A percentile compares a stretch with the other conserved stretches of the same genome.
Evolutionary conservation across 2,888 invertebrate species (phyloP).

Genomic region (Acleris holmiana): DNA sequence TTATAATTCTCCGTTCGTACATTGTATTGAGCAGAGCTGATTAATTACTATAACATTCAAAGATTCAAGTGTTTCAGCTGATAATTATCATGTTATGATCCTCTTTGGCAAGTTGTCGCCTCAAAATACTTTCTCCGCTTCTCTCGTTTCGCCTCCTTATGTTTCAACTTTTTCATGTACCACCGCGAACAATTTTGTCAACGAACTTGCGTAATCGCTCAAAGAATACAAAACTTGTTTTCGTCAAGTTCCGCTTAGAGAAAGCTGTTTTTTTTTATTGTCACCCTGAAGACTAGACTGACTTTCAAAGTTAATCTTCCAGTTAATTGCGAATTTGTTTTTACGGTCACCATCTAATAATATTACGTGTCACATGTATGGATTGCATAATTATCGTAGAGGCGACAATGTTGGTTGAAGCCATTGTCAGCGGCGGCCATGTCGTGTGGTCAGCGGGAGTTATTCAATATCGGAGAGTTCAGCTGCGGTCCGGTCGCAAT

Average conservation of each 20-base stretch:
- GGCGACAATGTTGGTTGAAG: constrained; percentile 41
- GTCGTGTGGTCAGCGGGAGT: constrained; percentile 55
- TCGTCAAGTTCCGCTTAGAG: constrained; percentile 63
- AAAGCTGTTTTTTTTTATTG: constrained; percentile 65
- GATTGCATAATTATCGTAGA: constrained; percentile 46
- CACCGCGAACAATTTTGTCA: constrained; percentile 66
- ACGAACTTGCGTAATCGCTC: constrained; percentile 69
- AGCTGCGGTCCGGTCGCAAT: constrained; percentile 70
- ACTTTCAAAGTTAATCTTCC: constrained; percentile 52
- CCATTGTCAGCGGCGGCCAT: constrained; percentile 43
- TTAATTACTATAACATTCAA: neutral
- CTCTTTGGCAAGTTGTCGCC: constrained; percentile 52
- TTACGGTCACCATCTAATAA: constrained; percentile 22
- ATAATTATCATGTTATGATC: constrained; percentile 51
- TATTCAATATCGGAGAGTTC: constrained; percentile 60
- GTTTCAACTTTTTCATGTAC: constrained; percentile 64
- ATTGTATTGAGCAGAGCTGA: constrained; percentile 13
- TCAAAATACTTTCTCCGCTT: constrained; percentile 66
- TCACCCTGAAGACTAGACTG: constrained; percentile 47
- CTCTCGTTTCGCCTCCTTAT: constrained; percentile 57
- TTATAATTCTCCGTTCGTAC: constrained; percentile 36
- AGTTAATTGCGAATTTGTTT: constrained; percentile 40
- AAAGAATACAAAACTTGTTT: constrained; percentile 66
- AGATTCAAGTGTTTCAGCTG: constrained; percentile 40
- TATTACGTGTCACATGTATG: constrained; percentile 40